phyloP scores from a whole-genome alignment of 2,113 vertebrate species.

The Crocuta crocuta region DNA sequence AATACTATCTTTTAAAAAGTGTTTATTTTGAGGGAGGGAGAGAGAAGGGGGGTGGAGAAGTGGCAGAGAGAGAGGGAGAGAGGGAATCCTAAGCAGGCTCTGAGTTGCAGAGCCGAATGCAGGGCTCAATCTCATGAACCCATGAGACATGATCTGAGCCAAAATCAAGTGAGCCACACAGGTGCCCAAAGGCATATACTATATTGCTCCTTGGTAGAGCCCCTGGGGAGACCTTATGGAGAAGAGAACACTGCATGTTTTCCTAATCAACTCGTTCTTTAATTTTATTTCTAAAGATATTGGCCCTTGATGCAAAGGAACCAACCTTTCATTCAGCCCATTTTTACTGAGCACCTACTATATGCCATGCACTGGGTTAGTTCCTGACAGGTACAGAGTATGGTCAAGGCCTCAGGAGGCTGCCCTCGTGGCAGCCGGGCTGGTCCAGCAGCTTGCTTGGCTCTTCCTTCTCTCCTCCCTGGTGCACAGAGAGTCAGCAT shows the following conservation, averaged over 20 bases:
- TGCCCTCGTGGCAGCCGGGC: background rate
- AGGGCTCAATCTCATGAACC: no score
- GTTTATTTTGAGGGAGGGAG: no score
- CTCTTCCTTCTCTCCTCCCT: background rate
- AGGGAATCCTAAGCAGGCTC: no score
- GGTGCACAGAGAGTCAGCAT: background rate
- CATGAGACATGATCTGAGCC: no score
- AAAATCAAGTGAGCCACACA: no score
- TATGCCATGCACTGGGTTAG: background rate
- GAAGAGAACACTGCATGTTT: background rate
- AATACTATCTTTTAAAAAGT: background rate
- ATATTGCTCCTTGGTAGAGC: background rate
- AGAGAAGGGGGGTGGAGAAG: no score
- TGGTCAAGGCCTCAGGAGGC: background rate
- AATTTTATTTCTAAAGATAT: background rate
- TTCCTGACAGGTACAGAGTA: background rate
- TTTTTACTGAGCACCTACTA: slow-evolving; percentile 51
- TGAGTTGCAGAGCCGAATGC: no score
- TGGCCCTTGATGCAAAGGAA: background rate
- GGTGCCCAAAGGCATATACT: background rate
- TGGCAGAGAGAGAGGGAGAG: no score
- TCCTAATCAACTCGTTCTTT: background rate
- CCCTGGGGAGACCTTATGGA: background rate
- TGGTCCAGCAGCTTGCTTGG: background rate
- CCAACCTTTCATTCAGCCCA: background rate